Evolutionary conservation across 2,888 invertebrate genomes (phyloP).

Genomic region (Cantharis lateralis): DNA sequence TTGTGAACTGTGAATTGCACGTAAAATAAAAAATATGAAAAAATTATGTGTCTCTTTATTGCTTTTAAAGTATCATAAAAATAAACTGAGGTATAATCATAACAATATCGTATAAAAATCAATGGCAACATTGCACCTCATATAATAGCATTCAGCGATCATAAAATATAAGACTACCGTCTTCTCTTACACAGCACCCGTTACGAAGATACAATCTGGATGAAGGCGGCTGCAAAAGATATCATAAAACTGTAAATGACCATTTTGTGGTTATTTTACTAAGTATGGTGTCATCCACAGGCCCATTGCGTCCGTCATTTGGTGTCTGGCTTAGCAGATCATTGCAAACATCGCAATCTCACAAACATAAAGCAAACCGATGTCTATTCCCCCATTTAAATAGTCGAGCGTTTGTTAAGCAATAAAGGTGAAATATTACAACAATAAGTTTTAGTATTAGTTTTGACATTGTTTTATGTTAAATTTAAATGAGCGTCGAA

Average conservation of each 20-base stretch:
- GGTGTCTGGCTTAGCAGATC: constrained; percentile 42
- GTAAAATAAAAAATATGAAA: background rate
- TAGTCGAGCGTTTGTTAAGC: background rate
- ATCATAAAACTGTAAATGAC: constrained; percentile 54
- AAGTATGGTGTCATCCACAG: constrained; percentile 54
- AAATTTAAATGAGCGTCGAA: background rate
- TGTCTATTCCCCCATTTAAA: background rate
- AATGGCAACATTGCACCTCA: constrained; percentile 37
- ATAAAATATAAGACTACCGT: constrained; percentile 42
- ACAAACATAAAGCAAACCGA: constrained; percentile 9
- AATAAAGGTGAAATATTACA: background rate
- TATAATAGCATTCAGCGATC: constrained; percentile 46
- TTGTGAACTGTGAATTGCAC: background rate
- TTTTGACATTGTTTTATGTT: background rate
- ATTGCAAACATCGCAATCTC: constrained; percentile 25
- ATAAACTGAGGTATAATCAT: constrained; percentile 24
- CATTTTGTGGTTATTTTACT: constrained; percentile 54
- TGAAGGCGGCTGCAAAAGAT: constrained; percentile 47
- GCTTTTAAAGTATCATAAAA: constrained; percentile 18
- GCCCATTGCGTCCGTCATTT: constrained; percentile 50
- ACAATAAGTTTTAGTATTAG: background rate
- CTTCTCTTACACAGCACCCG: constrained; percentile 37
- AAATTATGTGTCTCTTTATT: constrained; percentile 6
- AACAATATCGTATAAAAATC: constrained; percentile 37
- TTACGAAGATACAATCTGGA: constrained; percentile 48